Evolutionary conservation across 1,140 invertebrate species (phyloP), one percentile per base, ranked within the genome.

Genomic region (Rhynchophorus ferrugineus): DNA sequence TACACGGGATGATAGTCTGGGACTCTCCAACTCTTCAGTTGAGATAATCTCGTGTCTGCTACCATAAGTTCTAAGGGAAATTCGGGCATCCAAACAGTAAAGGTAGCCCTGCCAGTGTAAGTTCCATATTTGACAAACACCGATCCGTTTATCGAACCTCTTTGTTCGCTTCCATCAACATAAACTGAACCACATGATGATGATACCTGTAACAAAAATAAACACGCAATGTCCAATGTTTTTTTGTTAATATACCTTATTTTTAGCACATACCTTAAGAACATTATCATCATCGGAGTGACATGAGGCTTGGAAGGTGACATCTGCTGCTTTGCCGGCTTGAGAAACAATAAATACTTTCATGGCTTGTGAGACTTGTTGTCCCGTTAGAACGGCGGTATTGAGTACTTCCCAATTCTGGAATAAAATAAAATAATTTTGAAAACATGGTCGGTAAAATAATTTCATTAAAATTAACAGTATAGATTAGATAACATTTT

Each of bases 61-160:
- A 97, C 83, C 50, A 86, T 82, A 13, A 98, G 83, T 63, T 94
- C 91, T 34, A 98, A 72, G 0, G 91, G 90, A 61, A 95, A 85
- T 68, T 95, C 91, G 0, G 95, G 94, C 82, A 95, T 94, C 95
- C 95, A 98, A 0, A 98, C 92, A 6, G 86, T 89, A 67, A 98
- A 92, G 53, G 83, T 78, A 0, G 91, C 87, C 34, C 89, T 69
- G 5, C 91, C 89, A 5, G 85, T 89, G 65, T 93, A 91, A 0
- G 89, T 89, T 5, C 91, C 92, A 66, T 95, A 97, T 70, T 93
- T 93, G 5, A 95, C 91, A 7, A 94, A 79, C 11, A 98, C 84
- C 1, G 90, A 91, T 1, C 93, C 93, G 69, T 97, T 97, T 9
- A 90, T 89, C 0, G 91, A 94, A 3, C 94, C 94, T 0, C 91